Base-by-base conservation (phyloP, 2,113 vertebrate genomes). In the Sylvilagus bachmani region DNA sequence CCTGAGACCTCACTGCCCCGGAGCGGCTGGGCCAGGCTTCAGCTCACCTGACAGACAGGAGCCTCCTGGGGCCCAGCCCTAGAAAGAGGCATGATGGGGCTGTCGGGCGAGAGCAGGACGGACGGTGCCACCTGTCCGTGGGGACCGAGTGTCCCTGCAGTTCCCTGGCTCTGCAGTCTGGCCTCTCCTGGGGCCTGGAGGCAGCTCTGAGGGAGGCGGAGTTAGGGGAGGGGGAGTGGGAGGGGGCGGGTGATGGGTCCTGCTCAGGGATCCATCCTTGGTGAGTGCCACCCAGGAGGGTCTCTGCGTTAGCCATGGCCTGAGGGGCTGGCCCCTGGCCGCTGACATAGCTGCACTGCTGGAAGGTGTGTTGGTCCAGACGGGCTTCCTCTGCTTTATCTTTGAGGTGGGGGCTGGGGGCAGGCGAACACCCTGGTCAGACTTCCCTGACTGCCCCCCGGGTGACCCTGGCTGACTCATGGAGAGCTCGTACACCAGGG, bases 341-440 rank as follows among this genome's bases (percentile, higher is more conserved):
- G 4, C 33, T 71, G 33, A 6, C 3, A 82, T 84, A 16, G 51
- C 83, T 53, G 80, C 14, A 33, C 73, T 95, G 1, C 0, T 12
- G 44, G 38, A 0, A 1, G 90, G 51, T 62, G 88, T 10, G 2
- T 77, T 66, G 64, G 3, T 75, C 33, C 66, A 95, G 91, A 83
- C 94, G 95, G 95, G 95, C 95, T 86, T 80, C 71, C 64, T 74
- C 29, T 70, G 36, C 0, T 14, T 98, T 97, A 96, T 97, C 98
- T 98, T 21, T 86, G 85, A 77, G 96, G 95, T 83, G 55, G 0
- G 49, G 89, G 96, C 64, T 21, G 95, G 33, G 33, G 0, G 51
- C 87, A 16, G 27, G 1, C 0, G n/a, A 27, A 10, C 24, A 10
- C 21, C 21, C 75, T 82, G 81, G 31, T 38, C 78, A 91, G 86